Base-by-base conservation (phyloP, 2,888 invertebrate genomes). In the Lymantria monacha region DNA sequence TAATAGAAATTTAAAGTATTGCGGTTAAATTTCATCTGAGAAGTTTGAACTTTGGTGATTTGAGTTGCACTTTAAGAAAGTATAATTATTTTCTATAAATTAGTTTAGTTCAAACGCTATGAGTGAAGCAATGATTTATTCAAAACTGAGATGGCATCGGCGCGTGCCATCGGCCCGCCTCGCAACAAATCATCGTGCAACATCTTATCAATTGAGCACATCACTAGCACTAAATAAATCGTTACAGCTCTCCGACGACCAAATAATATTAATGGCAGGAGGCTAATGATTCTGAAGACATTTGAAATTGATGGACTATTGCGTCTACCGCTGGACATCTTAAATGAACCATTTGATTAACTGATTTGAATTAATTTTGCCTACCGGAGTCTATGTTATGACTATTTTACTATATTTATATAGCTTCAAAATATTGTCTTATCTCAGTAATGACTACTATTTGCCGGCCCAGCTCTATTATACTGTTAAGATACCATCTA, bases 211-310 rank as follows among this genome's bases (percentile, higher is more conserved):
- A 87, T 83, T 65, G 77, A 66, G 83, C 61, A 82, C 88, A 89
- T 89, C 89, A 81, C 83, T 83, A 83, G 69, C 74, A 72, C 79
- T 81, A 83, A 83, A 85, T 84, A 85, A 83, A 87, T 87, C 79
- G 81, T 81, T 80, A 74, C 73, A 63, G 66, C 69, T 72, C 75
- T 72, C 73, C 72, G 72, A 68, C 74, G 75, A 79, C 79, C 14
- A 78, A 85, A 85, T 79, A 80, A 81, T 81, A 84, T 83, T 83
- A 81, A 83, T 82, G 76, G 77, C 71, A 61, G 76, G 75, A 79
- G 79, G 81, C 80, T 87, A 87, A 87, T 86, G 81, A 82, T 81
- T 82, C 62, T 58, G 76, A 81, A 84, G 82, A 85, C 81, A 80
- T 79, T 80, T 81, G 72, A 74, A 81, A 85, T 81, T 79, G 76